Conservation (phyloP, 2,888 invertebrate species). For the Oasisia sp. region DNA sequence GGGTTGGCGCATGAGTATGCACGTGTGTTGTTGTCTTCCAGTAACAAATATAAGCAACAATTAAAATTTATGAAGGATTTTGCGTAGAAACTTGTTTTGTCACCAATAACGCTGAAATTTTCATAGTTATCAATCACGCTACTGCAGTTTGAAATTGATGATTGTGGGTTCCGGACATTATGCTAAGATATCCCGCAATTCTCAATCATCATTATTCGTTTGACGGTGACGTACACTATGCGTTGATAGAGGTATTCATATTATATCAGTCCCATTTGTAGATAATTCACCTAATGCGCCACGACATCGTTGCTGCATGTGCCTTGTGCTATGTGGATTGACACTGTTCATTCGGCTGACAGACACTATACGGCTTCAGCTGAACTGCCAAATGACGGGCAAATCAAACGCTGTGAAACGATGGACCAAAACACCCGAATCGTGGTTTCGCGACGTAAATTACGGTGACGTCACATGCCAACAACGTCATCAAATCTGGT, state of each 20-base stretch:
- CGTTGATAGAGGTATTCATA: background rate
- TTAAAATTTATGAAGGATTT: no score
- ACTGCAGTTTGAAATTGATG: no score
- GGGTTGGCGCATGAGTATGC: no score
- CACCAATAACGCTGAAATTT: no score
- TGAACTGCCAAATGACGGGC: background rate
- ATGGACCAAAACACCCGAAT: background rate
- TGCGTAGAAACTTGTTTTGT: no score
- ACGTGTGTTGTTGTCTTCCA: no score
- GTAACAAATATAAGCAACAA: no score
- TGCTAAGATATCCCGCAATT: no score
- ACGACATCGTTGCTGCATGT: background rate
- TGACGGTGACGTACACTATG: background rate
- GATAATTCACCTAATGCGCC: background rate
- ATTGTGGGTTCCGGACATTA: no score
- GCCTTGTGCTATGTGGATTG: background rate
- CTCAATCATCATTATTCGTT: no score
- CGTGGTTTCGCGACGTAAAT: background rate
- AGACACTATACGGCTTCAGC: background rate
- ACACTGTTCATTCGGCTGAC: background rate
- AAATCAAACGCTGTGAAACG: background rate
- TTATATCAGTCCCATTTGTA: background rate
- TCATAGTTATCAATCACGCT: no score
- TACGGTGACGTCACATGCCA: slow-evolving; percentile 6
- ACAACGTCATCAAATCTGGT: background rate